Base-by-base conservation (phyloP, 2,797 vertebrate species). In the Meriones psammophilus region DNA sequence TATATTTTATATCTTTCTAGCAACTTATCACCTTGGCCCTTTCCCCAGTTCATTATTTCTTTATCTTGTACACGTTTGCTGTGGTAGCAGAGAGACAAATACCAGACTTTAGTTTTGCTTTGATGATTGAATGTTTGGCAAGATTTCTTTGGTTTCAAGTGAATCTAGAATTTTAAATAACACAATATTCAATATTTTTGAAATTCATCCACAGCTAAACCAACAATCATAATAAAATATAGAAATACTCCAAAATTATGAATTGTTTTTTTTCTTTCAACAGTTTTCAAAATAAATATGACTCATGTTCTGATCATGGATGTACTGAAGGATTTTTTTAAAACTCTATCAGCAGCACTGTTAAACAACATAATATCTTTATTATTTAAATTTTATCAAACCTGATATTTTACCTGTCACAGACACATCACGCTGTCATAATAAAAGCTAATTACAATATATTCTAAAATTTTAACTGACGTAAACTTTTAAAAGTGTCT, bases 151-250 rank as follows among this genome's bases (percentile, higher is more conserved):
- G 56, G n/a, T 88, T 90, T 92, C 24, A 90, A 89, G 80, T 30
- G 8, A 60, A 73, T 64, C 56, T 81, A 78, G 14, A 93, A 36
- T 79, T 62, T 26, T 28, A 79, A 90, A 42, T 80, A 66, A 89
- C 10, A 89, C 20, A 74, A 64, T 81, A 10, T 26, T 64, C 79
- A 94, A 85, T 94, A 85, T 94, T 94, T 95, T 50, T 83, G 95
- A 92, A 92, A 85, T 58, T 20, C 6, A 42, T 79, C 64, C 26
- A 74, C 5, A 50, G 33, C 22, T 85, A 36, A 91, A 58, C 20
- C 6, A 71, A 71, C 20, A 92, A 56, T 8, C 66, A 85, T 22
- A 64, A 62, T 36, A 62, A 46, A 76, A 22, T 46, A 76, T 84
- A 10, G 22, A 33, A 88, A 90, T 33, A 28, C 13, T 54, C 86